Base-by-base conservation (phyloP, 2,888 invertebrate species). In the Andricus curvator region DNA sequence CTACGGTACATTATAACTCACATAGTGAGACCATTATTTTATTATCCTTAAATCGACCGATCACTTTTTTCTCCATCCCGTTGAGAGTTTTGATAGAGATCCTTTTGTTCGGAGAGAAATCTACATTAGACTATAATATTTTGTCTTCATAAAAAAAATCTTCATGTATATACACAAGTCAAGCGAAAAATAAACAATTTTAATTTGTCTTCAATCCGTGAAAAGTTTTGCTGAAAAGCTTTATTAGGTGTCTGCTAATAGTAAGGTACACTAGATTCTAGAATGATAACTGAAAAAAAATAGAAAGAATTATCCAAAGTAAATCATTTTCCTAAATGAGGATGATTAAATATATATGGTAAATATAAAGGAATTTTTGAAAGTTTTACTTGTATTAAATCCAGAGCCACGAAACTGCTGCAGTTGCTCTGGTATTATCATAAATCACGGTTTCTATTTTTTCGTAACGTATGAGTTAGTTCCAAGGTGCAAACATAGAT, bases 141-240 rank as follows among this genome's bases (percentile, higher is more conserved):
- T 51, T 56, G 74, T 56, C 15, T 74, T 37, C 13, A 56, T 74
- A 81, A 82, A 85, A 84, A 83, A 85, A 88, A 88, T 85, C 83
- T 86, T 88, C 87, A 90, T 91, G 90, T 91, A 89, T 90, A 89
- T 91, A 91, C 85, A 88, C 89, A 87, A 90, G 87, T 90, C 86
- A 87, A 88, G 89, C 87, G 87, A 88, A 85, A 83, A 85, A 88
- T 83, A 83, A 70, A 67, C 25, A 44, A 9, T 67, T 13, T 68
- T 68, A 68, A 68, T 70, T 70, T 51, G 48, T 51, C 70, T 70
- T 70, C 29, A 70, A 29, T 29, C 6, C 51, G 25, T 70, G 29
- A 11, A 22, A 4, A 33, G 29, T 29, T 25, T 68, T 68, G 15
- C 13, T 68, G 13, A 68, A 48, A n/a, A 25, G 25, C 15, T 48